Percentiles rank a stretch among this genome's conserved stretches.
These are phyloP conservation scores for Hypocryptadius cinnamomeus DNA, from an alignment of 2,113 vertebrate genomes.

Conservation along the genomic window DNA sequence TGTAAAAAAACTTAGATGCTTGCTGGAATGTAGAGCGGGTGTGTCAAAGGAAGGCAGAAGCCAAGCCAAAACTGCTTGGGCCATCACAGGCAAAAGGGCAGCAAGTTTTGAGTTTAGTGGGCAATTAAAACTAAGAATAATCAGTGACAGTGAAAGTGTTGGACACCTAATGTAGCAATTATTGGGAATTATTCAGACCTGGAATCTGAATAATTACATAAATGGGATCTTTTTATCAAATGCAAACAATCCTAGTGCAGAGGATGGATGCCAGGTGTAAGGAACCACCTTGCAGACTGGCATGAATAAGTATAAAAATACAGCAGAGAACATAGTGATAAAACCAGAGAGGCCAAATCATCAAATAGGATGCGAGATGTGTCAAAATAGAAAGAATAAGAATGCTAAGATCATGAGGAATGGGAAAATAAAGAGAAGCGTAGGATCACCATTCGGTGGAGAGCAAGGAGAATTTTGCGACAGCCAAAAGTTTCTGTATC, in stretches of 20 bases:
- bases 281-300: neutral
- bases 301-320: neutral
- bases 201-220: neutral
- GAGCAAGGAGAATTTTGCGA: neutral
- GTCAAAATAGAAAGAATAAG: neutral
- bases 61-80: neutral
- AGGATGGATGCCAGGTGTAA: neutral
- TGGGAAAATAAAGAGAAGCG: neutral
- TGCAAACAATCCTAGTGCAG: neutral
- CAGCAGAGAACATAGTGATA: neutral
- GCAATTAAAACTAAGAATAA: neutral
- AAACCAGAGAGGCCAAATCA: neutral
- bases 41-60: neutral
- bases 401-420: neutral
- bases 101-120: neutral
- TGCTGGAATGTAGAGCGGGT: neutral
- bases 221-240: neutral
- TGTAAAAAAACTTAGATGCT: neutral
- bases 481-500: neutral
- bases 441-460: neutral
- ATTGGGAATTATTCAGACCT: neutral
- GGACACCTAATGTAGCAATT: neutral
- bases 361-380: neutral
- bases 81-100: neutral
- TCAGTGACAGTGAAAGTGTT: neutral